Conservation (phyloP, 2,888 invertebrate species). For the Agonopterix subpropinquella region DNA sequence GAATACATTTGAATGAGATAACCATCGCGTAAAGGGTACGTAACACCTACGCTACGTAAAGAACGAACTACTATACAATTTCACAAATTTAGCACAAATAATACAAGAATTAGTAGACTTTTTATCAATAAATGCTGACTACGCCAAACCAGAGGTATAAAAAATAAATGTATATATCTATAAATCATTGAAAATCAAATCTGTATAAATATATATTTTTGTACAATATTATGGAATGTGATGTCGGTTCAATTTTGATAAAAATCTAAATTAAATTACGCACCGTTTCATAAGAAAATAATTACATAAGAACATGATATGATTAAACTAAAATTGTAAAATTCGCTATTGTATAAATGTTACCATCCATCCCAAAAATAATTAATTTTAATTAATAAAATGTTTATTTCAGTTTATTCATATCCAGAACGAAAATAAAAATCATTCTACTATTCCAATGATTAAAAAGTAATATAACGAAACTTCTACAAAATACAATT, state of each 20-base stretch:
- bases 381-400: too few relatives aligned
- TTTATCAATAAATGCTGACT: conserved; percentile 31
- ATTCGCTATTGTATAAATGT: background rate
- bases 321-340: conserved; percentile 5
- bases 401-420: too few relatives aligned
- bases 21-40: background rate
- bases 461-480: too few relatives aligned
- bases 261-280: conserved; percentile 26
- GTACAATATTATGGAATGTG: conserved; percentile 67
- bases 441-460: too few relatives aligned
- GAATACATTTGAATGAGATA: conserved; percentile 1
- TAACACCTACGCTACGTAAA: background rate
- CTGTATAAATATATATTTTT: conserved; percentile 31
- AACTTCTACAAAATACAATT: background rate
- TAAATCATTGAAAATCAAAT: conserved; percentile 10
- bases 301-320: conserved; percentile 12
- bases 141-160: conserved; percentile 19
- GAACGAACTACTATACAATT: background rate
- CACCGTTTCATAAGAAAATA: conserved; percentile 40
- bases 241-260: conserved; percentile 44
- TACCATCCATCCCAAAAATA: too few relatives aligned
- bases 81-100: background rate
- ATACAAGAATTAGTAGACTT: conserved; percentile 3
- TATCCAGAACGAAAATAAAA: too few relatives aligned
- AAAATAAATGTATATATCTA: conserved; percentile 17